Evolutionary conservation across 2,797 vertebrate species (phyloP).

Genomic region (Hippopotamyrus pictus): DNA sequence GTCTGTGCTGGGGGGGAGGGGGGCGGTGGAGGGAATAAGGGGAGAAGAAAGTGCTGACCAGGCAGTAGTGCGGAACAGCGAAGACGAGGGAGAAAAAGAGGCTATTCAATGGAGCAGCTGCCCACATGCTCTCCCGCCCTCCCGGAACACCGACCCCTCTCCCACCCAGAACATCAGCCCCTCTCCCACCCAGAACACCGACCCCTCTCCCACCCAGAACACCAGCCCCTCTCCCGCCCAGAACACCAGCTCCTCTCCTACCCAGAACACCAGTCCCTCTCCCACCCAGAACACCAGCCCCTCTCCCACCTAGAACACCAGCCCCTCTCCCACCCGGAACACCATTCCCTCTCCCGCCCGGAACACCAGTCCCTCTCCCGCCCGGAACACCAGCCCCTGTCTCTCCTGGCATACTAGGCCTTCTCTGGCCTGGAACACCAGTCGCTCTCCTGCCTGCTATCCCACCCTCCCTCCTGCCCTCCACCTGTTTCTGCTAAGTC

Average conservation of each 20-base stretch:
- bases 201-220: background rate
- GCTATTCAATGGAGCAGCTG: background rate
- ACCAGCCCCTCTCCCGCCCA: background rate
- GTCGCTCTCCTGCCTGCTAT: background rate
- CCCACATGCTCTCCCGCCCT: background rate
- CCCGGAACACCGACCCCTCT: background rate
- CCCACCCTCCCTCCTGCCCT: background rate
- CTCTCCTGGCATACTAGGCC: background rate
- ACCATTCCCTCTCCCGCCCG: slow-evolving; percentile 39
- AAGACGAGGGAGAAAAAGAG: background rate
- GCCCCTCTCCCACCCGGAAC: background rate
- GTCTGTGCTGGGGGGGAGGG: background rate
- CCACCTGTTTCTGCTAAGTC: slow-evolving; percentile 72
- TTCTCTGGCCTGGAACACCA: slow-evolving; percentile 41
- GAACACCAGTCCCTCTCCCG: background rate
- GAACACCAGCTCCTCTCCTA: fast-evolving
- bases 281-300: background rate
- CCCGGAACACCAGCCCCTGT: background rate
- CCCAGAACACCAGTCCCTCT: background rate
- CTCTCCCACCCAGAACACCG: background rate
- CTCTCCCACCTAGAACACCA: background rate
- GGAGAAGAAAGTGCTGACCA: background rate
- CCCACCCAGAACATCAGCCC: fast-evolving
- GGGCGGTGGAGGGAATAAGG: background rate
- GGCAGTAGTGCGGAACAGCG: background rate